Conservation (phyloP, 2,113 vertebrate genomes). For the Climacteris rufus region DNA sequence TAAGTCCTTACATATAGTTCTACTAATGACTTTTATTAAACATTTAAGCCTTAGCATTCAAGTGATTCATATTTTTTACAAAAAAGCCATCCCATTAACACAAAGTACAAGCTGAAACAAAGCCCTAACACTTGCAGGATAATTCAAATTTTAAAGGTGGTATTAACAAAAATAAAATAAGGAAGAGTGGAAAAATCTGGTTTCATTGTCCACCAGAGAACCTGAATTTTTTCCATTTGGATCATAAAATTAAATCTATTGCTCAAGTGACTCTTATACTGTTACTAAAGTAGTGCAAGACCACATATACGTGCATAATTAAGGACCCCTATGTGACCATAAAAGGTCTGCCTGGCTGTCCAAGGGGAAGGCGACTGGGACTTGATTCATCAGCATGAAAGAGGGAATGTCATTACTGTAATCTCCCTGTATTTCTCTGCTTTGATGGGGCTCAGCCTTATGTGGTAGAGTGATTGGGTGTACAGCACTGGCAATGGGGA, state of each 20-base stretch:
- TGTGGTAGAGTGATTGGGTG: background rate
- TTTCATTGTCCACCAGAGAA: conserved; percentile 60
- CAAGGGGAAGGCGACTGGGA: background rate
- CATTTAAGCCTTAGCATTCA: conserved; percentile 47
- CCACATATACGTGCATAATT: conserved; percentile 22
- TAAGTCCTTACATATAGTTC: background rate
- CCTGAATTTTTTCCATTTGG: conserved; percentile 39
- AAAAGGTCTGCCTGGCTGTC: background rate
- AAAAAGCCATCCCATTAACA: conserved; percentile 57
- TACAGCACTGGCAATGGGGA: background rate
- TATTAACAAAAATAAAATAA: conserved; percentile 68
- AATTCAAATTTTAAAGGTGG: conserved; percentile 65
- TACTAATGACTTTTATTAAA: conserved; percentile 60
- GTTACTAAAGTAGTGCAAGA: conserved; percentile 24
- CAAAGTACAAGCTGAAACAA: conserved; percentile 53
- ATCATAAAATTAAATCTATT: conserved; percentile 58
- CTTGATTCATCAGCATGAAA: conserved; percentile 23
- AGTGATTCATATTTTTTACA: conserved; percentile 58
- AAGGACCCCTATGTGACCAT: conserved; percentile 36
- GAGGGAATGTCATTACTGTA: background rate
- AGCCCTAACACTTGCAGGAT: conserved; percentile 48
- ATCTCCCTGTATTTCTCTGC: background rate
- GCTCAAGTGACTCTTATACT: conserved; percentile 39
- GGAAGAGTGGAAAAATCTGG: conserved; percentile 30
- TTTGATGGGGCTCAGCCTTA: background rate